These are phyloP conservation scores for Scolanthus callimorphus DNA, from an alignment of 92 coral and sea anemone species.

Conservation along the genomic window DNA sequence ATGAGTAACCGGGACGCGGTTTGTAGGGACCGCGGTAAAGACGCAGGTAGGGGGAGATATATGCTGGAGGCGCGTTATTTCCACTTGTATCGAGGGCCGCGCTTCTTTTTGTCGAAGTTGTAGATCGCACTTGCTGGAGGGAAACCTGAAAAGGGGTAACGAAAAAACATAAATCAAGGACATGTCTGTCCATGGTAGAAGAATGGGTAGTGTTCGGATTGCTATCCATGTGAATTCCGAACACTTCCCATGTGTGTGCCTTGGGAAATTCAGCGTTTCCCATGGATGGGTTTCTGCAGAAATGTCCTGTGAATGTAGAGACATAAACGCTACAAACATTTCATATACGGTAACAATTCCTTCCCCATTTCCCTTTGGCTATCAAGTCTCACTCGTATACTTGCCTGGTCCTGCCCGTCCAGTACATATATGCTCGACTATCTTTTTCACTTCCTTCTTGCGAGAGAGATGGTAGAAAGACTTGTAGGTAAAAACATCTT, in stretches of 20 bases:
- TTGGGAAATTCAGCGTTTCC: too few relatives aligned
- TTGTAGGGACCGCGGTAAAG: slow-evolving; percentile 48
- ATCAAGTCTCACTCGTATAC: too few relatives aligned
- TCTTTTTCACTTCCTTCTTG: slow-evolving; percentile 26
- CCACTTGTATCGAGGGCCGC: slow-evolving; percentile 67
- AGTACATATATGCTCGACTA: slow-evolving; percentile 27
- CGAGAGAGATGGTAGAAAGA: slow-evolving; percentile 13
- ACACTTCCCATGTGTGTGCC: too few relatives aligned
- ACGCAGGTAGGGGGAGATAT: slow-evolving; percentile 2
- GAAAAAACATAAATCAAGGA: not conserved
- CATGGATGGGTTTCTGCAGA: too few relatives aligned
- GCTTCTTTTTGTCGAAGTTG: slow-evolving; percentile 53
- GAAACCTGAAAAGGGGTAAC: slow-evolving; percentile 30
- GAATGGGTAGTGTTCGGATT: too few relatives aligned
- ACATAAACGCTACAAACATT: too few relatives aligned
- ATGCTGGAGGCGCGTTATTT: slow-evolving; percentile 51
- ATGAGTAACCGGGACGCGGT: slow-evolving; percentile 61
- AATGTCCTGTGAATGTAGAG: too few relatives aligned
- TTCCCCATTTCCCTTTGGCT: too few relatives aligned
- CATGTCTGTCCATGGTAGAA: too few relatives aligned
- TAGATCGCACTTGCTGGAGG: slow-evolving; percentile 61
- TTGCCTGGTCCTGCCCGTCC: too few relatives aligned
- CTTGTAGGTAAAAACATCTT: slow-evolving; percentile 36
- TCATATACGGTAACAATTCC: too few relatives aligned
- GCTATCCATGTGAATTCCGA: too few relatives aligned